A percentile compares a stretch with the other conserved stretches of the same genome.
Evolutionary conservation across 2,888 invertebrate species (phyloP).

Genomic region (Willowsia nigromaculata): DNA sequence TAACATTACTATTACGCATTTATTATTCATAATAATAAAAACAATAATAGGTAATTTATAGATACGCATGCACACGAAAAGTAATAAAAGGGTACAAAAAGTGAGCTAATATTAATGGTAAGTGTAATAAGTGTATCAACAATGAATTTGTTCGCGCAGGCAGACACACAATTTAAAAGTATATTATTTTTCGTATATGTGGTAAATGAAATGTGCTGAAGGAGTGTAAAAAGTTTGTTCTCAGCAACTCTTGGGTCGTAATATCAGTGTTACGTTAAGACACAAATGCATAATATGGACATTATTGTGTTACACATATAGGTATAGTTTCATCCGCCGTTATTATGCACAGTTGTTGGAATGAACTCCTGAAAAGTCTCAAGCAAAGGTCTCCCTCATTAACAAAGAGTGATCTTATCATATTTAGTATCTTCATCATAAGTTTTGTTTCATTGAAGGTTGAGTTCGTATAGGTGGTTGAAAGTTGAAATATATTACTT

Average conservation of each 20-base stretch:
- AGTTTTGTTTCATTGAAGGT: conserved; percentile 30
- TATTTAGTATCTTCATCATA: not conserved
- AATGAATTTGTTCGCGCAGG: too few relatives aligned
- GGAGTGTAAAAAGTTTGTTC: too few relatives aligned
- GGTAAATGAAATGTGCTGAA: too few relatives aligned
- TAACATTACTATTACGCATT: conserved; percentile 3
- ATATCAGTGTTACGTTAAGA: not conserved
- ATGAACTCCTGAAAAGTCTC: conserved; percentile 10
- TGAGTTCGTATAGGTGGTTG: not conserved
- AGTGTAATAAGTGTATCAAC: not conserved
- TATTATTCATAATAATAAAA: too few relatives aligned
- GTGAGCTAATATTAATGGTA: not conserved
- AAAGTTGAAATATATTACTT: not conserved
- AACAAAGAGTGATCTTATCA: not conserved
- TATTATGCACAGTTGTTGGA: conserved; percentile 60
- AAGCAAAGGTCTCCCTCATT: not conserved
- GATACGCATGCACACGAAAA: not conserved
- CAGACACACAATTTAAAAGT: too few relatives aligned
- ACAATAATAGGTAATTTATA: not conserved
- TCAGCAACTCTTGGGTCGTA: not conserved
- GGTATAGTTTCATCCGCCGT: conserved; percentile 34
- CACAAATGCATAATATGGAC: too few relatives aligned
- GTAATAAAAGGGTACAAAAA: not conserved
- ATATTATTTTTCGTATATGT: too few relatives aligned
- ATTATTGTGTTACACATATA: not conserved